Conservation (phyloP, 2,113 vertebrate genomes). For the Microtus ochrogaster region DNA sequence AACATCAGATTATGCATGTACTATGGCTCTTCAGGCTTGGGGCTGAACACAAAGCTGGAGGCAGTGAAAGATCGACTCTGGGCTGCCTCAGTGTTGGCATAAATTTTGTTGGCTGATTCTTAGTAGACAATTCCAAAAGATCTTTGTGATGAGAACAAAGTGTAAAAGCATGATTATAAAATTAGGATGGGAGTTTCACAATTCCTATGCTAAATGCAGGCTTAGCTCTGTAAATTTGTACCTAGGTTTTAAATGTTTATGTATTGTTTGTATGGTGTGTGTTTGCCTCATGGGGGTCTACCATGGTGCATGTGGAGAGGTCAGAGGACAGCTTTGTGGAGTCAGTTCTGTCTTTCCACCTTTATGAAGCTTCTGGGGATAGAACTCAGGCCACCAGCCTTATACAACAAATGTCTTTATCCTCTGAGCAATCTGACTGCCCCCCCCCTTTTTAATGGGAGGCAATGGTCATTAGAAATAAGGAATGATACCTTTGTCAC, state of each 20-base stretch:
- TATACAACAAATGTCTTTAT: neutral
- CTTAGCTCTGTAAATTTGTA: conserved; percentile 42
- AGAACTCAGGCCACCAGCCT: neutral
- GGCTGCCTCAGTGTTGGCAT: conserved; percentile 10
- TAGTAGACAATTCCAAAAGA: conserved; percentile 63
- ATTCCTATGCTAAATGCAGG: conserved; percentile 49
- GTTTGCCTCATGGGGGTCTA: neutral
- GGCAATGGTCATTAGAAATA: neutral
- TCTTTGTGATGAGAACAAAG: conserved; percentile 69
- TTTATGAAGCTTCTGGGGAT: neutral
- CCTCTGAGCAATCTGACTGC: neutral
- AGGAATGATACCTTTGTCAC: neutral
- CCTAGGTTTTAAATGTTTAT: conserved; percentile 4
- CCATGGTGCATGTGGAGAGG: neutral
- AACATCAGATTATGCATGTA: neutral
- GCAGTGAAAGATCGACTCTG: neutral
- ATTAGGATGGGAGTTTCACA: conserved; percentile 60
- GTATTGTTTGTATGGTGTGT: neutral
- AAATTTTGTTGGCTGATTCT: conserved; percentile 58
- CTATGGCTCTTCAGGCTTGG: neutral
- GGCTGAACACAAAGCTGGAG: neutral
- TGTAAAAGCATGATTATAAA: conserved; percentile 69
- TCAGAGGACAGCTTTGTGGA: neutral
- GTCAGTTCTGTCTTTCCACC: no score
- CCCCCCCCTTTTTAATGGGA: neutral